These are phyloP conservation scores for Uloborus diversus DNA, from an alignment of 1,140 invertebrate species.

Conservation along the genomic window DNA sequence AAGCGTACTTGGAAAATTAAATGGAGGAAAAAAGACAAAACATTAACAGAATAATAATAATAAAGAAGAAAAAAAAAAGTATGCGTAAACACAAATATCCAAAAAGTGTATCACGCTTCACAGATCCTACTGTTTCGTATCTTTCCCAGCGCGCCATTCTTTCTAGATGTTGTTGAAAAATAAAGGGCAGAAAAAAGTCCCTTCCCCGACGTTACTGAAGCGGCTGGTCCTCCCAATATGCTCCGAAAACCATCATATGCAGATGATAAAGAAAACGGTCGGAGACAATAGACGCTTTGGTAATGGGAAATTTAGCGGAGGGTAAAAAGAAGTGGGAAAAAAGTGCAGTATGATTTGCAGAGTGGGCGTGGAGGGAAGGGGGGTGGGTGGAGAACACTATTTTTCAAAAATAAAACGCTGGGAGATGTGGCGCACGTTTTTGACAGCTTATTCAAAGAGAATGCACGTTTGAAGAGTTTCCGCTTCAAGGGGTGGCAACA, in stretches of 20 bases:
- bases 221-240: slow-evolving; percentile 16
- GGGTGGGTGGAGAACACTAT: not conserved
- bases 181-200: not conserved
- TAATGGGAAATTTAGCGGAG: slow-evolving; percentile 41
- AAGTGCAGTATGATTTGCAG: no score
- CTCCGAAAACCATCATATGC: slow-evolving; percentile 36
- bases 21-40: not conserved
- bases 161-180: slow-evolving; percentile 3
- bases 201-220: slow-evolving; percentile 29
- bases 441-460: slow-evolving; percentile 44
- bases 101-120: slow-evolving; percentile 20
- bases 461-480: slow-evolving; percentile 4
- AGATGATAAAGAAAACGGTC: slow-evolving; percentile 29
- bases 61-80: slow-evolving; percentile 24
- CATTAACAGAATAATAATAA: no score
- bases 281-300: slow-evolving; percentile 44
- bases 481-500: slow-evolving; percentile 11
- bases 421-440: slow-evolving; percentile 28
- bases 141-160: slow-evolving; percentile 14
- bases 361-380: not conserved
- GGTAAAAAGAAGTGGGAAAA: slow-evolving; percentile 9
- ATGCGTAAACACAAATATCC: slow-evolving; percentile 11
- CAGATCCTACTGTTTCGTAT: not conserved
- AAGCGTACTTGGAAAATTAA: slow-evolving; percentile 36
- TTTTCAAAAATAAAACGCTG: slow-evolving; percentile 33